A percentile compares a stretch with the other conserved stretches of the same genome.
These are phyloP conservation scores for Dyspetes luteomarginatus DNA, from an alignment of 2,888 invertebrate species.

Conservation along the genomic window DNA sequence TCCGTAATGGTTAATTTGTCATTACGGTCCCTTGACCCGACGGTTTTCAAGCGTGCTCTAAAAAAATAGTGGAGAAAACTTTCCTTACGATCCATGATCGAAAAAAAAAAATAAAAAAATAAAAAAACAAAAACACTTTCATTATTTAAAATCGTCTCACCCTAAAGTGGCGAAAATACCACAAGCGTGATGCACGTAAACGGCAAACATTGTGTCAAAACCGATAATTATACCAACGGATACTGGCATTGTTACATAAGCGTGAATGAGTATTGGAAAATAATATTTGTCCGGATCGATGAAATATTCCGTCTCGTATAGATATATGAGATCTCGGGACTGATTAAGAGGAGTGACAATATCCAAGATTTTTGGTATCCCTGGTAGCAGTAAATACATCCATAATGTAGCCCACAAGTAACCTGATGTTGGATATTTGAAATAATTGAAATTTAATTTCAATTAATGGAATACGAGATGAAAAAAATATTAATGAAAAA, in stretches of 20 bases:
- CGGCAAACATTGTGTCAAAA: constrained; percentile 48
- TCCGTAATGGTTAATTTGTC: not conserved
- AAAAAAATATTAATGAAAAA: not conserved
- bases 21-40: constrained; percentile 6
- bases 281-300: constrained; percentile 49
- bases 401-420: not conserved
- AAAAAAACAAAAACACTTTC: too few relatives aligned
- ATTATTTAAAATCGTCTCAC: too few relatives aligned
- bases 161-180: constrained; percentile 43
- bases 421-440: not conserved
- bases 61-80: too few relatives aligned
- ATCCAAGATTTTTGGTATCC: constrained; percentile 16
- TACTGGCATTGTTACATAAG: constrained; percentile 6
- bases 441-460: not conserved
- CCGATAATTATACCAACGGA: constrained; percentile 41
- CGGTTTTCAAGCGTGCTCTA: constrained; percentile 45
- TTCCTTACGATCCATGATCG: too few relatives aligned
- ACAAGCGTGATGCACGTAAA: constrained; percentile 51
- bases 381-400: not conserved
- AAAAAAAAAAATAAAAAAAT: not conserved
- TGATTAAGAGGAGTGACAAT: constrained; percentile 44
- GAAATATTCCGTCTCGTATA: constrained; percentile 51
- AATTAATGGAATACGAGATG: not conserved
- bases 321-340: constrained; percentile 39
- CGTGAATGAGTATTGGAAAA: constrained; percentile 45